Base-by-base conservation (phyloP, 2,113 vertebrate genomes). In the Formicarius rufipectus region DNA sequence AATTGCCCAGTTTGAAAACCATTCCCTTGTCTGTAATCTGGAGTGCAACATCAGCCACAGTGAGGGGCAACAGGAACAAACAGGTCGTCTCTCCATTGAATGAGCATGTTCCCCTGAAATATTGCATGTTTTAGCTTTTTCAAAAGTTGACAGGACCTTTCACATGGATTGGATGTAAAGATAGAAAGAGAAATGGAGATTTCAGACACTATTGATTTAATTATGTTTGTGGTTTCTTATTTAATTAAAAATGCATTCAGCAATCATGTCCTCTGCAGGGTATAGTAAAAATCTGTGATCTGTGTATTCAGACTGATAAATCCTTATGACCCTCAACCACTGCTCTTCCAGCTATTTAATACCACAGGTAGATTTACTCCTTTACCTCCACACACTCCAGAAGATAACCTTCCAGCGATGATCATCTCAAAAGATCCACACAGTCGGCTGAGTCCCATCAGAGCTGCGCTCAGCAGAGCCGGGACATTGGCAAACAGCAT, bases 371-470 rank as follows among this genome's bases (percentile, higher is more conserved):
- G 74, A 23, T 82, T 72, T 62, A 35, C 2, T 42, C 49, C 11
- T 78, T 91, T 96, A 98, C 98, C 98, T 94, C 95, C 96, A 95
- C 97, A 98, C 40, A 98, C 95, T 89, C 98, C 98, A 50, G 98
- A 97, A 73, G 98, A 80, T 37, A 98, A 95, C 68, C 98, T 95
- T 53, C 98, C 98, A 89, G 97, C 62, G 7, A 98, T 87, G 76
- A 98, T 97, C 98, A 98, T 98, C 96, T 98, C 98, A 95, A 98
- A 98, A 35, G 98, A 98, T 30, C 93, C 96, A 30, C 97, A 97
- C 40, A 75, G 77, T 25, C 71, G 93, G 79, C 98, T 98, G 91
- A 98, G 89, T 33, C 97, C 67, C 98, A 98, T 98, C 64, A 98
- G 84, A 73, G 97, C 9, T n/a, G 98, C 98, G 1, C 98, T 97